Evolutionary conservation across 2,888 invertebrate species (phyloP).

Genomic region (Perizoma flavofasciatum): DNA sequence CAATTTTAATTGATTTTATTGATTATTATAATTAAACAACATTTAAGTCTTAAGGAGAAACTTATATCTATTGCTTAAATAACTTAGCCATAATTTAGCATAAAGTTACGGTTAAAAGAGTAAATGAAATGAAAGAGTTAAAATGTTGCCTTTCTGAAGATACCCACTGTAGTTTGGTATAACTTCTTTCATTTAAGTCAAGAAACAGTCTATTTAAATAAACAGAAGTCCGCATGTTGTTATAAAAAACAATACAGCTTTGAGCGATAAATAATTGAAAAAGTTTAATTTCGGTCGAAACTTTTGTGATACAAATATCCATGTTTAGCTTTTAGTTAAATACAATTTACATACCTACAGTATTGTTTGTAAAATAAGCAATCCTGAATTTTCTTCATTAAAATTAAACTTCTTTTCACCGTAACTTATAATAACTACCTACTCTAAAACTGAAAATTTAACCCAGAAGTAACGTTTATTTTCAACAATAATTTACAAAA

Average conservation of each 20-base stretch:
- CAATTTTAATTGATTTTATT: constrained; percentile 39
- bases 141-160: too few relatives aligned
- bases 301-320: not conserved
- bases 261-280: constrained; percentile 8
- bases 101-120: constrained; percentile 29
- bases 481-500: constrained; percentile 37
- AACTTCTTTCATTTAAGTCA: not conserved
- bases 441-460: constrained; percentile 21
- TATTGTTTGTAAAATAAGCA: too few relatives aligned
- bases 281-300: not conserved
- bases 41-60: constrained; percentile 41
- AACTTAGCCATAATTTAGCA: constrained; percentile 22
- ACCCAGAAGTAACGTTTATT: constrained; percentile 24
- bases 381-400: too few relatives aligned
- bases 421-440: constrained; percentile 29
- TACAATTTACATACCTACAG: not conserved
- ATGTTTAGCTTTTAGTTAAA: not conserved
- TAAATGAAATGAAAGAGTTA: not conserved
- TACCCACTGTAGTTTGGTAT: too few relatives aligned
- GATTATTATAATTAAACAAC: constrained; percentile 41
- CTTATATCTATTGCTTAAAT: constrained; percentile 27
- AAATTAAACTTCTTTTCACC: not conserved
- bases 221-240: constrained; percentile 4
- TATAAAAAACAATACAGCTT: constrained; percentile 7
- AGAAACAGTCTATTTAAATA: constrained; percentile 1